phyloP scores from a whole-genome alignment of 2,797 vertebrate species.

The Parauchenoglanis punctatus region DNA sequence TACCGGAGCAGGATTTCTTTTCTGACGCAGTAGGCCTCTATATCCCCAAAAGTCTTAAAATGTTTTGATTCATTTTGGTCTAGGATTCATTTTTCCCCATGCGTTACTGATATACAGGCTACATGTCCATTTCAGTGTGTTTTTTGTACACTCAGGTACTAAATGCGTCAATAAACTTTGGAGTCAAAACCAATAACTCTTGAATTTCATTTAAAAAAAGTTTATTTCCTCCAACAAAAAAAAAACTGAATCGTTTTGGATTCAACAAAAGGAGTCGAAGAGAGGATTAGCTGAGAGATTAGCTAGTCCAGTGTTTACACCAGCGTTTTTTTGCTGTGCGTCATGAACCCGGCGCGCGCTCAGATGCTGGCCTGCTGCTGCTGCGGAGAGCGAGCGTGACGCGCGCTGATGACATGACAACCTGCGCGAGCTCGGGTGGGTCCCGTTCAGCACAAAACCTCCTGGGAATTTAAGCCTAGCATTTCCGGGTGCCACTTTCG shows the following conservation, averaged over 20 bases:
- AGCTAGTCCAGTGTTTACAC: not conserved
- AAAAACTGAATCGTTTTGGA: not conserved
- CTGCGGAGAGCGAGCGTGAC: slow-evolving; percentile 42
- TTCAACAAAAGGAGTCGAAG: not conserved
- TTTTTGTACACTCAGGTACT: not conserved
- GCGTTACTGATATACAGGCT: not conserved
- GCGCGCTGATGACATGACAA: slow-evolving; percentile 31
- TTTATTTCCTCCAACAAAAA: not conserved
- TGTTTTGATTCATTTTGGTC: not conserved
- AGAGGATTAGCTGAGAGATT: not conserved
- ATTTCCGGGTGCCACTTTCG: not conserved
- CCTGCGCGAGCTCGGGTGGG: slow-evolving; percentile 50
- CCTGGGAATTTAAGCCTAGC: not conserved
- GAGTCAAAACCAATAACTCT: not conserved
- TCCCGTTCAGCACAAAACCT: not conserved
- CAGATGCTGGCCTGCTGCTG: not conserved
- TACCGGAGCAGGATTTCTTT: not conserved
- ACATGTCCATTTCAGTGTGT: no score
- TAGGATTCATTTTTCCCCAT: not conserved
- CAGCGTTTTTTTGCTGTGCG: not conserved
- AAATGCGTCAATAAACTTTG: not conserved
- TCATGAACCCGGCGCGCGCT: not conserved
- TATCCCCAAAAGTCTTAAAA: not conserved
- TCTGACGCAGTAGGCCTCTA: slow-evolving; percentile 14
- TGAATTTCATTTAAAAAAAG: not conserved